Base-by-base conservation (phyloP, 2,888 invertebrate species). In the Drosophila peninsularis region DNA sequence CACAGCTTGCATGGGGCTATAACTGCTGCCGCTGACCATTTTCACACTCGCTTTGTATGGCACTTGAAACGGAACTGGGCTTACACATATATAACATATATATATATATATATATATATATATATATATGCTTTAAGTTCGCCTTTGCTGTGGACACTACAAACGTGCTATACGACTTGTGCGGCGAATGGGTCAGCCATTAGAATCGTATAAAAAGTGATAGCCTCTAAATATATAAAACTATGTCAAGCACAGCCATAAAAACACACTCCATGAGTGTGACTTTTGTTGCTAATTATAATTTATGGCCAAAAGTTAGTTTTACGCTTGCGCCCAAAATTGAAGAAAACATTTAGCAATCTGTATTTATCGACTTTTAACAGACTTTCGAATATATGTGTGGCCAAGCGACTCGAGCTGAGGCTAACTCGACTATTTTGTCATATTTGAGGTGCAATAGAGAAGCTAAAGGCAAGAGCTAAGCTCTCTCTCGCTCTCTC, bases 41-140 rank as follows among this genome's bases (percentile, higher is more conserved):
- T 41, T 34, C 30, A 50, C 42, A 62, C 60, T 32, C 30, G 17
- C 50, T 53, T 50, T 41, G 49, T 57, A 24, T 55, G 41, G 17
- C 73, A 62, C 64, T 73, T 53, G 21, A 61, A 71, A 52, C 32
- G 57, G 34, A 65, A 55, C 57, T 62, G 45, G 52, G 17, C 27
- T 62, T 65, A 42, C 49, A 50, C n/a, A 50, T 9, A n/a, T 45
- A 47, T 30, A 30, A 30, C 7, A 49, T 14, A 34, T 19, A 19
- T 70, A 37, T 50, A 45, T 21, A 21, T 50, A 19, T 49, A 17
- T 13, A 30, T 30, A 47, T 62, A 47, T 56, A 21, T 36, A 11
- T 1, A 47, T 75, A 34, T 55, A 50, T 27, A 41, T 53, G 47
- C 63, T 64, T 65, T 58, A 62, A 53, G 37, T 30, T n/a, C 64